phyloP scores from a whole-genome alignment of 2,797 vertebrate species.

The Orientallactaga sibirica region DNA sequence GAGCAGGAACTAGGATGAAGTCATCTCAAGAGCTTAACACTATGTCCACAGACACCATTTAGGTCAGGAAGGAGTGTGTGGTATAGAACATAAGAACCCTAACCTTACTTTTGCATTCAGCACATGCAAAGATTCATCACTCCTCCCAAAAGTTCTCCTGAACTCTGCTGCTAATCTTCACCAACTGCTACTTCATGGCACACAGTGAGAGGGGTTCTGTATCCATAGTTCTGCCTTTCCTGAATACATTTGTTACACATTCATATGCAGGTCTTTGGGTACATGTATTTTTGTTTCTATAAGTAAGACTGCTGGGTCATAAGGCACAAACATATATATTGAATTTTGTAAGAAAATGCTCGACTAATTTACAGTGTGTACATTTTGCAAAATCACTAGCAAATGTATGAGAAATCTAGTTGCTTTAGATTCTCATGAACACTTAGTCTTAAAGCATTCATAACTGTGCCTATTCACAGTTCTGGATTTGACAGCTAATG shows the following conservation, averaged over 20 bases:
- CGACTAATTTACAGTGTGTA: background rate
- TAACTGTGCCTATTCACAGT: background rate
- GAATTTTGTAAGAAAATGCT: background rate
- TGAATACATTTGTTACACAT: constrained; percentile 3
- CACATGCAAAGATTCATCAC: background rate
- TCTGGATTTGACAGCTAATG: background rate
- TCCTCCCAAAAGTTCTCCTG: background rate
- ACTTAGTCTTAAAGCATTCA: background rate
- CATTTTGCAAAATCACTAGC: background rate
- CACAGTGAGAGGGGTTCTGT: background rate
- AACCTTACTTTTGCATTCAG: background rate
- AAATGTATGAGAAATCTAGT: background rate
- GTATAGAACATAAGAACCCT: background rate
- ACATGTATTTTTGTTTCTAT: constrained; percentile 19
- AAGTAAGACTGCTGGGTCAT: background rate
- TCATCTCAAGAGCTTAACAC: background rate
- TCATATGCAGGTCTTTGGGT: background rate
- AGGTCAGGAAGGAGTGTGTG: background rate
- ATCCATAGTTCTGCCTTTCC: background rate
- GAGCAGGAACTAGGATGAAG: constrained; percentile 2
- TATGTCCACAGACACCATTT: background rate
- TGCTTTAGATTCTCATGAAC: background rate
- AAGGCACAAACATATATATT: background rate
- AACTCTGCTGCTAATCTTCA: background rate
- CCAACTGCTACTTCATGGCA: background rate